A percentile compares a stretch with the other conserved stretches of the same genome.
Evolutionary conservation across 2,113 vertebrate genomes (phyloP).

Genomic region (Leucoraja erinaceus): DNA sequence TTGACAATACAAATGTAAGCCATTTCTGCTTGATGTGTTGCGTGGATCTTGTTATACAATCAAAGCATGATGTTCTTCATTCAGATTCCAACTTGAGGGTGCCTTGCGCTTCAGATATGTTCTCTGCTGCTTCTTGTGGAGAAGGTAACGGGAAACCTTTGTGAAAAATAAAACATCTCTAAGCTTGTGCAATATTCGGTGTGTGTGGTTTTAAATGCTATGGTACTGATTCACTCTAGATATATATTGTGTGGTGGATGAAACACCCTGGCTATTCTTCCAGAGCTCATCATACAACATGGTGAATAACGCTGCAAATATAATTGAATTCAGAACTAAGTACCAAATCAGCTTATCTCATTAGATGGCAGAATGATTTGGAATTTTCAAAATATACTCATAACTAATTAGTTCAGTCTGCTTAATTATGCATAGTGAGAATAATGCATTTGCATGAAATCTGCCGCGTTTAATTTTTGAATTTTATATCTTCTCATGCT

Average conservation of each 20-base stretch:
- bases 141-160: conserved; percentile 9
- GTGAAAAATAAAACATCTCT: neutral
- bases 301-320: neutral
- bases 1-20: neutral
- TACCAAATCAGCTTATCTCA: too few species aligned
- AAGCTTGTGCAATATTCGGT: neutral
- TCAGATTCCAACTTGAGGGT: conserved; percentile 36
- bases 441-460: neutral
- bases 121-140: conserved; percentile 30
- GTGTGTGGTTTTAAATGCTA: neutral
- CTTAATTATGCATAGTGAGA: too few species aligned
- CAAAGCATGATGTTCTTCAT: conserved; percentile 26
- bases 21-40: neutral
- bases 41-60: neutral
- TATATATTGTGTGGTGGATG: neutral
- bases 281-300: neutral
- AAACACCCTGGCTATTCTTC: neutral
- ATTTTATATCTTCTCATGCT: neutral
- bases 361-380: neutral
- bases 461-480: neutral
- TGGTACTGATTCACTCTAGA: neutral
- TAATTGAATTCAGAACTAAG: neutral
- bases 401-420: too few species aligned
- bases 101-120: conserved; percentile 23
- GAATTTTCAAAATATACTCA: neutral